Conservation (phyloP, 2,113 vertebrate species). For the Aphyosemion australe region DNA sequence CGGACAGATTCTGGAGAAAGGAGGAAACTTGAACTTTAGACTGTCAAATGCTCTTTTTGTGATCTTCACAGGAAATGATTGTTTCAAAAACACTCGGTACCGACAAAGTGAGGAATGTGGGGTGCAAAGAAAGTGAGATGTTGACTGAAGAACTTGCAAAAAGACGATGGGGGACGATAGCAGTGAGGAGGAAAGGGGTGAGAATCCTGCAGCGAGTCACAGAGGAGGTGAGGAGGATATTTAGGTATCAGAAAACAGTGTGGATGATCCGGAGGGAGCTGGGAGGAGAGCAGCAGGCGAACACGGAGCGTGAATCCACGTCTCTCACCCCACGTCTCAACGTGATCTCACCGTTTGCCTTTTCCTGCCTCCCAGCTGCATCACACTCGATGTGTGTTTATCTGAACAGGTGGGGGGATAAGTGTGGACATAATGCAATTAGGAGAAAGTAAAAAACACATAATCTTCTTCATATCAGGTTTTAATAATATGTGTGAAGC, state of each 20-base stretch:
- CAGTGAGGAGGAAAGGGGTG: conserved; percentile 44
- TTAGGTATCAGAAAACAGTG: conserved; percentile 25
- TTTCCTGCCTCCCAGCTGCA: conserved; percentile 52
- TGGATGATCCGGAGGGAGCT: conserved; percentile 1
- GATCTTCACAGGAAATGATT: conserved; percentile 8
- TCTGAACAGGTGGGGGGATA: neutral
- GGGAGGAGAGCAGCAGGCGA: conserved; percentile 42
- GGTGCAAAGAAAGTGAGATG: conserved; percentile 41
- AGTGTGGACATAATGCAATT: conserved; percentile 38
- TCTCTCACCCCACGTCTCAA: conserved; percentile 24
- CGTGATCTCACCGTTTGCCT: conserved; percentile 49
- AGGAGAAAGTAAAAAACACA: conserved; percentile 28
- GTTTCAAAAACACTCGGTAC: neutral
- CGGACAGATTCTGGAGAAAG: conserved; percentile 20
- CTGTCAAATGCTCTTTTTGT: neutral
- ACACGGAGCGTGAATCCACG: conserved; percentile 16
- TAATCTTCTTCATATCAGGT: conserved; percentile 17
- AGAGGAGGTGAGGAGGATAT: conserved; percentile 24
- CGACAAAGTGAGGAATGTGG: conserved; percentile 5
- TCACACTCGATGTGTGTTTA: conserved; percentile 16
- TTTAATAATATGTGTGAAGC: conserved; percentile 12
- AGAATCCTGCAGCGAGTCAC: conserved; percentile 33
- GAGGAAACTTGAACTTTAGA: conserved; percentile 24
- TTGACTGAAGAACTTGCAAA: conserved; percentile 43
- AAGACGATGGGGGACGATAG: conserved; percentile 8